A percentile compares a stretch with the other conserved stretches of the same genome.
Conservation (phyloP, 2,113 vertebrate genomes). For the Gallinago undulata region DNA sequence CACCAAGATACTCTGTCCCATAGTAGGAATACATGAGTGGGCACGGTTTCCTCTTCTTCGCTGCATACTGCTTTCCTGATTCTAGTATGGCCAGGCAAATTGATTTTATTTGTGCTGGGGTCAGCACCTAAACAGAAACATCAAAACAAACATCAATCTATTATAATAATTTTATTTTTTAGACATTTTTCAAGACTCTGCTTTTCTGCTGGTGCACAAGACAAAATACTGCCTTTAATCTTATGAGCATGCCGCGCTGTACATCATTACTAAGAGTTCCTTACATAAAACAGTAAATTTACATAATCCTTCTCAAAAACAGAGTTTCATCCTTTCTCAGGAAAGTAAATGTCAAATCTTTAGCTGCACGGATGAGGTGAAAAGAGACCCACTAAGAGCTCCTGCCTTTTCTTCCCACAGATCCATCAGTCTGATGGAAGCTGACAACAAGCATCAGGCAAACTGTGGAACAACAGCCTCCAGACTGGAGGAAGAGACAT, state of each 20-base stretch:
- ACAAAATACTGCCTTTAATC: background rate
- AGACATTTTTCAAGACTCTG: background rate
- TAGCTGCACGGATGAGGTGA: background rate
- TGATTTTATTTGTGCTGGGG: slow-evolving; percentile 84
- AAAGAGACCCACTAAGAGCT: background rate
- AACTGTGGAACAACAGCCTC: background rate
- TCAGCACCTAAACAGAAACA: slow-evolving; percentile 80
- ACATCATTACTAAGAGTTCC: background rate
- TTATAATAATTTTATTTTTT: background rate
- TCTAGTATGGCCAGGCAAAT: slow-evolving; percentile 89
- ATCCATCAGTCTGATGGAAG: background rate
- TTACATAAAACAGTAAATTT: background rate
- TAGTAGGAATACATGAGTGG: slow-evolving; percentile 92
- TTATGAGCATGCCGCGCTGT: background rate
- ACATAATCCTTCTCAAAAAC: background rate
- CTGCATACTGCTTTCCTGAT: slow-evolving; percentile 87
- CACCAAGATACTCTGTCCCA: slow-evolving; percentile 88
- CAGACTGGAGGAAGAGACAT: background rate
- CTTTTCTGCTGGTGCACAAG: background rate
- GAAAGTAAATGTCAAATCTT: background rate
- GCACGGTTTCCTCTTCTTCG: slow-evolving; percentile 85
- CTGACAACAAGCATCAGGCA: background rate
- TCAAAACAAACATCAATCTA: slow-evolving; percentile 20
- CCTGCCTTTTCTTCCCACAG: background rate
- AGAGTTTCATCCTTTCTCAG: background rate